Conservation (phyloP, 2,797 vertebrate genomes). For the Cirrhinus molitorella region DNA sequence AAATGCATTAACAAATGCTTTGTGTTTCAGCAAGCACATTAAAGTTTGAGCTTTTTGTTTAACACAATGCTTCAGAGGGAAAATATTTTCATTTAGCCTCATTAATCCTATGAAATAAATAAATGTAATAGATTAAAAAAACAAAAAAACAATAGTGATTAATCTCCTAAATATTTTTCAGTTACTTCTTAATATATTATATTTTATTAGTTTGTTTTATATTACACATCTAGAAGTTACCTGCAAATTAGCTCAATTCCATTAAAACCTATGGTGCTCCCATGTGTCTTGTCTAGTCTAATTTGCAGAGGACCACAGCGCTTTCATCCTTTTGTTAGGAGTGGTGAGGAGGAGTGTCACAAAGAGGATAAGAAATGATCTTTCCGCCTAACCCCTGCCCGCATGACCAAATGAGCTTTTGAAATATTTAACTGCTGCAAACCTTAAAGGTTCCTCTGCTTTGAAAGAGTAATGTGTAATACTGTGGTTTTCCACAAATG, state of each 20-base stretch:
- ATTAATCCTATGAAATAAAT: neutral
- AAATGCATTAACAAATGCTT: neutral
- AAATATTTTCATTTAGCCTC: neutral
- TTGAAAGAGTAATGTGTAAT: slow-evolving; percentile 61
- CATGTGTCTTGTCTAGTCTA: slow-evolving; percentile 53
- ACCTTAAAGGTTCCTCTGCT: slow-evolving; percentile 59
- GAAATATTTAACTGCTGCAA: slow-evolving; percentile 71
- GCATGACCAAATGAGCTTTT: slow-evolving; percentile 68
- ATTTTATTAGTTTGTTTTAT: no score
- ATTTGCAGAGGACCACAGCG: slow-evolving; percentile 43
- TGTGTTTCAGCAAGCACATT: neutral
- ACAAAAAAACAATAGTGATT: neutral
- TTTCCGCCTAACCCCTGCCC: slow-evolving; percentile 44
- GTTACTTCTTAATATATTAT: no score
- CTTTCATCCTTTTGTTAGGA: slow-evolving; percentile 62
- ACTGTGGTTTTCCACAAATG: slow-evolving; percentile 58
- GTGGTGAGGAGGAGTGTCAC: slow-evolving; percentile 65
- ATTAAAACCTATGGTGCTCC: slow-evolving; percentile 40
- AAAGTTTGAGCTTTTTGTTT: slow-evolving; percentile 15
- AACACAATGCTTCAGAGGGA: neutral
- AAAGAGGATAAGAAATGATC: slow-evolving; percentile 62
- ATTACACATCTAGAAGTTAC: neutral
- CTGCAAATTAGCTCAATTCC: slow-evolving; percentile 43
- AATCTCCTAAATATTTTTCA: neutral
- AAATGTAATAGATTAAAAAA: neutral